phyloP scores from a whole-genome alignment of 2,113 vertebrate species.

The Neotoma lepida region DNA sequence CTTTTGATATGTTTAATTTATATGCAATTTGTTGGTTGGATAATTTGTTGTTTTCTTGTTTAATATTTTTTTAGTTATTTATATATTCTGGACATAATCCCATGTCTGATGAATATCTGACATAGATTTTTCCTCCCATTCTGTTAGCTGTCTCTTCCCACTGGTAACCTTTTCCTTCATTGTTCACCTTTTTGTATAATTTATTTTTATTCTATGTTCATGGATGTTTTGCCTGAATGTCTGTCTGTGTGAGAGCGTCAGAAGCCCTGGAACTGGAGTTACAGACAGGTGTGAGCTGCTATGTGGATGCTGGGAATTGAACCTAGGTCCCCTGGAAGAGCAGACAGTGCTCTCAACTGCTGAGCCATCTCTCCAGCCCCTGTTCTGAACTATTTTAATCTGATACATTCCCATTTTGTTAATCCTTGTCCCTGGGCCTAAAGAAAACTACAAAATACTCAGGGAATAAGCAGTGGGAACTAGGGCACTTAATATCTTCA shows the following conservation, averaged over 20 bases:
- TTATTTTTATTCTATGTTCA: no score
- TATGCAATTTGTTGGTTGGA: not conserved
- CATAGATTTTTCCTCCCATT: not conserved
- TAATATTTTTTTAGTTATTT: not conserved
- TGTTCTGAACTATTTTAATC: not conserved
- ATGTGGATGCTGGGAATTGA: no score
- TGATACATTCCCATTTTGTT: not conserved
- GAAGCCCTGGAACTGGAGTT: no score
- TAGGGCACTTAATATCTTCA: not conserved
- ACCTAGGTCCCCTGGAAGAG: no score
- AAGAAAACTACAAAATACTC: not conserved
- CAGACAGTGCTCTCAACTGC: no score
- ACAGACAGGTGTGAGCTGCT: no score
- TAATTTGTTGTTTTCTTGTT: not conserved
- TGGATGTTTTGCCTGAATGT: no score
- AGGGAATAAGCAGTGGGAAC: no score
- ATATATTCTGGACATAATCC: not conserved
- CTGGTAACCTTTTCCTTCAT: not conserved
- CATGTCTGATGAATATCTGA: not conserved
- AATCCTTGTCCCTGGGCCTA: not conserved
- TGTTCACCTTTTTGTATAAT: no score
- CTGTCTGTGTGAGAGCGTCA: no score
- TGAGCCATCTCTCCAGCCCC: no score
- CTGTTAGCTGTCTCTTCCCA: not conserved
- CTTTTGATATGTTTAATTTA: not conserved